Percentiles rank a stretch among this genome's conserved stretches.
Evolutionary conservation across 2,888 invertebrate genomes (phyloP).

Genomic region (Asteroscopus sphinx): DNA sequence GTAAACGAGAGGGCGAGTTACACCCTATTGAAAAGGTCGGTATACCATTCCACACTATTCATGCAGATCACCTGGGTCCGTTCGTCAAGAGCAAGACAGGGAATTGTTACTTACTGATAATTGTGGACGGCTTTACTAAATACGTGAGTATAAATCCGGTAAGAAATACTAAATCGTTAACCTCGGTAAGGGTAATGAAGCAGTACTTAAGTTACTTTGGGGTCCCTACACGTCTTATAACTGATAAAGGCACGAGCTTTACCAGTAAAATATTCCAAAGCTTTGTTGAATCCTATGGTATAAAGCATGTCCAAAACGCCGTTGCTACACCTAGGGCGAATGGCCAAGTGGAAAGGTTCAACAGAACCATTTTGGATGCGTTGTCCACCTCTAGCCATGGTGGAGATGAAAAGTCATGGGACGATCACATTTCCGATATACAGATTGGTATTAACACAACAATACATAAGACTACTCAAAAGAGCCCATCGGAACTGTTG

Average conservation of each 20-base stretch:
- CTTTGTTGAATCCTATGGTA: slow-evolving; percentile 1
- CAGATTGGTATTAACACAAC: slow-evolving; percentile 9
- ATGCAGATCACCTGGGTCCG: slow-evolving; percentile 5
- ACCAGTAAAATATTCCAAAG: neutral
- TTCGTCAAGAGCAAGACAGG: slow-evolving; percentile 1
- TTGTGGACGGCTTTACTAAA: slow-evolving; percentile 8
- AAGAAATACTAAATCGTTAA: neutral
- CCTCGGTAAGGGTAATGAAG: neutral
- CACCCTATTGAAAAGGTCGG: slow-evolving; percentile 5
- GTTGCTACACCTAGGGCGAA: slow-evolving; percentile 4
- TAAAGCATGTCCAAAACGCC: slow-evolving; percentile 2
- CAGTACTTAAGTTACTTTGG: slow-evolving; percentile 3
- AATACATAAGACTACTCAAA: slow-evolving; percentile 5
- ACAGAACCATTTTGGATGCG: slow-evolving; percentile 5
- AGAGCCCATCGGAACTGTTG: slow-evolving; percentile 1
- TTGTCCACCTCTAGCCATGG: neutral
- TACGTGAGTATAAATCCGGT: slow-evolving; percentile 3
- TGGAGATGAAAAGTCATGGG: slow-evolving; percentile 1
- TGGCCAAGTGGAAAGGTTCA: neutral
- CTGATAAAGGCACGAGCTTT: slow-evolving; percentile 3
- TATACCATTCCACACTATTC: slow-evolving; percentile 6
- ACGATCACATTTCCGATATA: slow-evolving; percentile 1
- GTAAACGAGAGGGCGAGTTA: neutral
- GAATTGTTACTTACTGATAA: slow-evolving; percentile 7
- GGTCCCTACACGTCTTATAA: slow-evolving; percentile 2